Conservation (phyloP, 2,888 invertebrate genomes). For the Epinotia ramella region DNA sequence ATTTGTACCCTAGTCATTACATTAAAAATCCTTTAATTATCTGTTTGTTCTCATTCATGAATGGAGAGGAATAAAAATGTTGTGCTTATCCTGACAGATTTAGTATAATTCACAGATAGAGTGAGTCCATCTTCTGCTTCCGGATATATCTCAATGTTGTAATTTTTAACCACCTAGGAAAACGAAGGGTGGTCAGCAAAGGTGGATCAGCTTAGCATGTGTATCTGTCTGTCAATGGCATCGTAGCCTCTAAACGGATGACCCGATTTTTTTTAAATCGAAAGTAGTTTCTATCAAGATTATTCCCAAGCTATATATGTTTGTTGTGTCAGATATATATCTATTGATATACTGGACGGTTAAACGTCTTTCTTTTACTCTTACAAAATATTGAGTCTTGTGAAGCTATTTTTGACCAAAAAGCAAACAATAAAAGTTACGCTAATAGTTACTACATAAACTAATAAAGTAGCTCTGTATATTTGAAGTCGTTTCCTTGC, state of each 20-base stretch:
- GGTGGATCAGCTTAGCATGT: too few species aligned
- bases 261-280: too few species aligned
- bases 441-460: neutral
- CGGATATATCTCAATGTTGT: neutral
- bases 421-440: neutral
- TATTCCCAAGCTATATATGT: too few species aligned
- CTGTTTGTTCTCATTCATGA: too few species aligned
- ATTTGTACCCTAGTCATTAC: neutral
- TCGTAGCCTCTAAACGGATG: too few species aligned
- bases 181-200: too few species aligned
- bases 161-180: too few species aligned
- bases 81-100: too few species aligned
- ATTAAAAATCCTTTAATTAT: neutral
- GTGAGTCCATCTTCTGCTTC: neutral
- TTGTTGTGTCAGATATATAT: too few species aligned
- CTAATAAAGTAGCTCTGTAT: neutral
- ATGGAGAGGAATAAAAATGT: too few species aligned
- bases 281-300: too few species aligned
- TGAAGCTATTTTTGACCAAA: neutral
- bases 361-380: neutral
- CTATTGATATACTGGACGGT: neutral
- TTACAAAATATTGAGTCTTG: neutral
- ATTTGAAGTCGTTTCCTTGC: neutral
- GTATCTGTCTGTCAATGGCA: too few species aligned
- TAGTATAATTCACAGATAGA: neutral